Base-by-base conservation (phyloP, 2,888 invertebrate species). In the Himalopsyche anomala region DNA sequence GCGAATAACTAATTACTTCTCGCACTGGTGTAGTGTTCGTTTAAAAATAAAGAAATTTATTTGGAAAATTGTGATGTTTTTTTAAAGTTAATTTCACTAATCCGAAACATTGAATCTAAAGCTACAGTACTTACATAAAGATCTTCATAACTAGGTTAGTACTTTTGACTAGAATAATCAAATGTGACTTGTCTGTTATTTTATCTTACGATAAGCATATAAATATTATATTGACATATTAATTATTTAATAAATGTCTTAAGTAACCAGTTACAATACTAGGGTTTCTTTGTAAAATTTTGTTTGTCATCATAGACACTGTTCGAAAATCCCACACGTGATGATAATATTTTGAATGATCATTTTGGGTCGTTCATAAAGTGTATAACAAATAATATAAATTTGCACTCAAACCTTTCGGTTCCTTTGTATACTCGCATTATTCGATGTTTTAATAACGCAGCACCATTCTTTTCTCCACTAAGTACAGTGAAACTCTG, bases 161-260 rank as follows among this genome's bases (percentile, higher is more conserved):
- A 69, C 5, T 62, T 62, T 38, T 74, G 74, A 74, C 74, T 74
- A 74, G 74, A 74, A 36, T 51, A 36, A 36, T 74, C 28, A 74
- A 74, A 74, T 74, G 36, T 36, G 74, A 74, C 74, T 36, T 74
- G 19, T 62, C n/a, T 19, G 62, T 74, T 74, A 74, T 36, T 74
- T 74, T 74, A 74, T 74, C 74, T 74, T 74, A 74, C 38, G 36
- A 28, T 69, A 74, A 74, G 74, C 74, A 74, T 38, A 74, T 74
- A 74, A 74, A 38, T 36, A 74, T 74, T 74, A 74, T 38, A 74
- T 74, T 38, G 74, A 74, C 74, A 74, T 74, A 74, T 74, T 38
- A 74, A 36, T 74, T 74, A 74, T 12, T 69, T 74, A 6, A 74
- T 9, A 28, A 38, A 62, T 62, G 28, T 28, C 4, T 11, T 62